phyloP scores from a whole-genome alignment of 1,140 invertebrate species.

The Drosophila grimshawi region DNA sequence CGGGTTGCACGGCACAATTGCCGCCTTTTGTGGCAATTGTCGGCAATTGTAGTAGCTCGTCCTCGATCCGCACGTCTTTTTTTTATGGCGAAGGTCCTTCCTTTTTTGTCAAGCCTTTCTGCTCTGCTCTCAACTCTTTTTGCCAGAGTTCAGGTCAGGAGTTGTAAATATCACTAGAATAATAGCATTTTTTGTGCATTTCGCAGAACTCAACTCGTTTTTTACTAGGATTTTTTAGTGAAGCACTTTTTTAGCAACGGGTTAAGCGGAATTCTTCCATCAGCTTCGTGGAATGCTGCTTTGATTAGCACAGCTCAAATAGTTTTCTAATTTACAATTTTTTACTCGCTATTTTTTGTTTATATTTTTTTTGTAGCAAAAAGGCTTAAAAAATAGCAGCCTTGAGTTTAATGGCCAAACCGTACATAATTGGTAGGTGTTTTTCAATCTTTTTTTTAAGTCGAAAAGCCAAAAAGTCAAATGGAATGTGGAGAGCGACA shows the following conservation, averaged over 20 bases:
- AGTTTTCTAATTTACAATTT: constrained; percentile 32
- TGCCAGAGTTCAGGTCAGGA: constrained; percentile 28
- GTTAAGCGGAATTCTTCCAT: constrained; percentile 51
- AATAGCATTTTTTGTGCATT: constrained; percentile 51
- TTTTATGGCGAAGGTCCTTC: constrained; percentile 36
- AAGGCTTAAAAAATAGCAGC: constrained; percentile 73
- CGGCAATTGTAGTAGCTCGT: constrained; percentile 26
- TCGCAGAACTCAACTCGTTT: constrained; percentile 44
- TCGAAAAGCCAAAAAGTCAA: constrained; percentile 80
- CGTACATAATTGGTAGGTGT: constrained; percentile 16
- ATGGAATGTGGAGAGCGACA: constrained; percentile 43
- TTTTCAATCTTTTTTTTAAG: constrained; percentile 47
- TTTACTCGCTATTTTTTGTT: constrained; percentile 10
- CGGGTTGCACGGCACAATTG: constrained; percentile 52
- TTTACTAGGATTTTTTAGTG: constrained; percentile 52
- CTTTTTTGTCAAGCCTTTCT: constrained; percentile 76
- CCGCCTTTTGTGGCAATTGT: constrained; percentile 63
- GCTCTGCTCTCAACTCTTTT: constrained; percentile 74
- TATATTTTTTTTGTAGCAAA: constrained; percentile 27
- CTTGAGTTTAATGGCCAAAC: constrained; percentile 48
- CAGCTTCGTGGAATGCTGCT: constrained; percentile 48
- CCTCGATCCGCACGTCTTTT: constrained; percentile 28
- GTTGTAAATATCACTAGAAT: constrained; percentile 41
- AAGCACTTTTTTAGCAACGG: constrained; percentile 52
- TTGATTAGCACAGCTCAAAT: constrained; percentile 1